Conservation (phyloP, 2,113 vertebrate genomes). For the Leucoraja erinaceus region DNA sequence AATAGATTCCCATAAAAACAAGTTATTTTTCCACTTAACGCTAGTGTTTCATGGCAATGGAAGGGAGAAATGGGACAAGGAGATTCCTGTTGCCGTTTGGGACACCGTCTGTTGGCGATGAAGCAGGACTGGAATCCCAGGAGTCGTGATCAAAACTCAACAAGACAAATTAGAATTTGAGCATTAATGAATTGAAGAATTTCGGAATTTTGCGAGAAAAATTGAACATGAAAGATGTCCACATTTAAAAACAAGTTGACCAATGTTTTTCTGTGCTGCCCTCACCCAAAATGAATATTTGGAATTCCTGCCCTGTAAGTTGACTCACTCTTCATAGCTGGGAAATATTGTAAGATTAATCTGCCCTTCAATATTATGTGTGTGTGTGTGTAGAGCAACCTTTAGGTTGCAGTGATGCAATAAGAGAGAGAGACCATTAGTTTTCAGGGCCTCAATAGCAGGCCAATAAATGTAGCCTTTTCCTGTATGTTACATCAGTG, state of each 20-base stretch:
- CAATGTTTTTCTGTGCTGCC: neutral
- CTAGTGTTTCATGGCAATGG: neutral
- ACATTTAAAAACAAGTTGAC: neutral
- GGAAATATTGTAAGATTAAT: too few species aligned
- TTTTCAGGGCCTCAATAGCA: neutral
- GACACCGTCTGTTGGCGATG: neutral
- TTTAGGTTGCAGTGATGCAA: neutral
- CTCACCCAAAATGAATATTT: neutral
- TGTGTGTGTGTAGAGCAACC: too few species aligned
- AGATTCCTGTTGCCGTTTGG: neutral
- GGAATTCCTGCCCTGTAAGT: neutral
- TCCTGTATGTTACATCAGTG: too few species aligned
- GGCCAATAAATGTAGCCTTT: neutral
- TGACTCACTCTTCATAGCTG: neutral
- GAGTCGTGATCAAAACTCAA: neutral
- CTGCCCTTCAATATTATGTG: too few species aligned
- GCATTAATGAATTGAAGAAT: neutral
- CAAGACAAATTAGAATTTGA: neutral
- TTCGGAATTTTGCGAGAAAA: neutral
- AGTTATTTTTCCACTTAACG: conserved; percentile 8
- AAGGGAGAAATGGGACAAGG: neutral
- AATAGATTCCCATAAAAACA: neutral
- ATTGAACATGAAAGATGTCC: neutral
- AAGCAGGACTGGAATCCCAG: neutral
- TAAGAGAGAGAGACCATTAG: neutral